These are phyloP conservation scores for Aix galericulata DNA, from an alignment of 2,113 vertebrate genomes.

Conservation along the genomic window DNA sequence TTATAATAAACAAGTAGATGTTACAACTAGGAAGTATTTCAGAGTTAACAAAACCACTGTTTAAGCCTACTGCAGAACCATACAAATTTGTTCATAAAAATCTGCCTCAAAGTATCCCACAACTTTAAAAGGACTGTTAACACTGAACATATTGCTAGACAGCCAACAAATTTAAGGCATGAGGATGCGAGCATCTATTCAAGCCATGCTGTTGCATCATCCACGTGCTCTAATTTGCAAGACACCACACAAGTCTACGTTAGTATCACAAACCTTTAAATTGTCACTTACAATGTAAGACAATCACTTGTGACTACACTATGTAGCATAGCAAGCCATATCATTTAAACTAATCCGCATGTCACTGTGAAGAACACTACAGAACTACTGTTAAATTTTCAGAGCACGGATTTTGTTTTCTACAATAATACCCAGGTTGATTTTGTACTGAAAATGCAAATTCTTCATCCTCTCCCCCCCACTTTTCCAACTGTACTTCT, in stretches of 20 bases:
- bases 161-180: not conserved
- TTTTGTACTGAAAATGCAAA: not conserved
- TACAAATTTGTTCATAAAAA: not conserved
- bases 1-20: not conserved
- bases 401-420: not conserved
- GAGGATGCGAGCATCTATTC: not conserved
- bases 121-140: not conserved
- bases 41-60: not conserved
- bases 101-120: not conserved
- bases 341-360: not conserved
- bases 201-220: conserved; percentile 41
- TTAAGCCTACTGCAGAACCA: conserved; percentile 1
- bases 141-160: not conserved
- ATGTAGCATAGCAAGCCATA: not conserved
- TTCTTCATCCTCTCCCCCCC: not conserved
- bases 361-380: not conserved
- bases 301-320: not conserved
- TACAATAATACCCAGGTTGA: not conserved
- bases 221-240: conserved; percentile 15
- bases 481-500: not conserved
- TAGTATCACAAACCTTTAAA: conserved; percentile 10
- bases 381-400: not conserved
- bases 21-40: not conserved
- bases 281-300: not conserved
- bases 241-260: not conserved